Conservation (phyloP, 35 echinoderm and acorn worm genomes). For the Ophiothrix spiculata region DNA sequence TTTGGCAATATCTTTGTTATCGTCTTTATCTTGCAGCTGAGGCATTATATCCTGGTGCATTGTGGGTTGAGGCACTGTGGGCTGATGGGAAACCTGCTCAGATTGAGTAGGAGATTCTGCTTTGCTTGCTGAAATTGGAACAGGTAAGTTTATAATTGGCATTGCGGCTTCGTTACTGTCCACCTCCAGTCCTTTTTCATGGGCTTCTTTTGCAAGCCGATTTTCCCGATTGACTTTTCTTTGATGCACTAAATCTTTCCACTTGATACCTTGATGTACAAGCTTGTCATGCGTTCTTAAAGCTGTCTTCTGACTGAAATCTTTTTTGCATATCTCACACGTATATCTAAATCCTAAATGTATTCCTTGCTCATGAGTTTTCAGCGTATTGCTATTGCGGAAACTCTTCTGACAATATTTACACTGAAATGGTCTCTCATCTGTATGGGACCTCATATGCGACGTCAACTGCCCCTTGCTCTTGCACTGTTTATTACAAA, state of each 20-base stretch:
- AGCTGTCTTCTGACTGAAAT: background rate
- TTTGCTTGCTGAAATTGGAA: no score
- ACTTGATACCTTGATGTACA: background rate
- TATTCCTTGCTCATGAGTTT: background rate
- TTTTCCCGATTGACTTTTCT: background rate
- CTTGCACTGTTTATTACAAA: constrained; percentile 9
- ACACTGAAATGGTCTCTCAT: background rate
- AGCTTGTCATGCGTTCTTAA: background rate
- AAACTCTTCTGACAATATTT: background rate
- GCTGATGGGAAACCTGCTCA: no score
- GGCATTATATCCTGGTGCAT: no score
- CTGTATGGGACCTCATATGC: background rate
- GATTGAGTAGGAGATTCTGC: no score
- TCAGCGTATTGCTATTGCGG: background rate
- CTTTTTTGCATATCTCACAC: background rate
- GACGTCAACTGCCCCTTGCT: background rate
- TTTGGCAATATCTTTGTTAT: no score
- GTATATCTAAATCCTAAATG: background rate
- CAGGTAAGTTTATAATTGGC: no score
- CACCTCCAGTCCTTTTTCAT: no score
- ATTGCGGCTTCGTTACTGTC: no score
- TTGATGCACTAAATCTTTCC: background rate
- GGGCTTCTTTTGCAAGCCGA: background rate
- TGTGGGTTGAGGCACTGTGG: no score
- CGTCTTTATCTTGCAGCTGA: no score